Percentiles rank a stretch among this genome's conserved stretches.
These are phyloP conservation scores for Regulus satrapa DNA, from an alignment of 2,113 vertebrate genomes.

Conservation along the genomic window DNA sequence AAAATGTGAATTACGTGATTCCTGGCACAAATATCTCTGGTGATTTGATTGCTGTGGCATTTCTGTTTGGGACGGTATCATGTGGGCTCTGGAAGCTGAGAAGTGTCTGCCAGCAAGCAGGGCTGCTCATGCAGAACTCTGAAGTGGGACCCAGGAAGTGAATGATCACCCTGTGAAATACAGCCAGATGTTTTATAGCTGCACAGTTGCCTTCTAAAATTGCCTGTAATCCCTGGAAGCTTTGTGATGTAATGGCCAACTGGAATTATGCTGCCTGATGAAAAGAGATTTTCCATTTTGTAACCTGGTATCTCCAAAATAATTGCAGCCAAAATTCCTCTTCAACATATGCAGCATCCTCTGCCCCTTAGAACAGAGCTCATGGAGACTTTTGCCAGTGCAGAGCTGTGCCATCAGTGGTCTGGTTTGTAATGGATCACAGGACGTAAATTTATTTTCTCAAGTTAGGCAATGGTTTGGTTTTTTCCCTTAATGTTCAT, in stretches of 20 bases:
- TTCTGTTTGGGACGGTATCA: background rate
- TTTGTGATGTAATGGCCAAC: background rate
- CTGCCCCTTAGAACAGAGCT: background rate
- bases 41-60: background rate
- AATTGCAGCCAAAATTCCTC: background rate
- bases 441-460: rapidly evolving
- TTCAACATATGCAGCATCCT: background rate
- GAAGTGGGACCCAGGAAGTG: background rate
- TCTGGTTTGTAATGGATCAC: background rate
- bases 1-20: background rate
- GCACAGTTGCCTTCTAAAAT: background rate
- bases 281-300: constrained; percentile 2
- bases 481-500: background rate
- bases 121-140: background rate
- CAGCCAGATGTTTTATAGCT: background rate
- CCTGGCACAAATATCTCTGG: background rate
- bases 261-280: background rate
- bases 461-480: background rate
- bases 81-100: background rate
- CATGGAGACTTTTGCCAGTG: background rate
- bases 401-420: background rate
- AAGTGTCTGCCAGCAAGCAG: background rate
- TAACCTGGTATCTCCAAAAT: background rate
- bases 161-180: background rate
- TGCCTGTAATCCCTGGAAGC: background rate